phyloP scores from a whole-genome alignment of 2,797 vertebrate genomes.

The Loris lydekkerianus region DNA sequence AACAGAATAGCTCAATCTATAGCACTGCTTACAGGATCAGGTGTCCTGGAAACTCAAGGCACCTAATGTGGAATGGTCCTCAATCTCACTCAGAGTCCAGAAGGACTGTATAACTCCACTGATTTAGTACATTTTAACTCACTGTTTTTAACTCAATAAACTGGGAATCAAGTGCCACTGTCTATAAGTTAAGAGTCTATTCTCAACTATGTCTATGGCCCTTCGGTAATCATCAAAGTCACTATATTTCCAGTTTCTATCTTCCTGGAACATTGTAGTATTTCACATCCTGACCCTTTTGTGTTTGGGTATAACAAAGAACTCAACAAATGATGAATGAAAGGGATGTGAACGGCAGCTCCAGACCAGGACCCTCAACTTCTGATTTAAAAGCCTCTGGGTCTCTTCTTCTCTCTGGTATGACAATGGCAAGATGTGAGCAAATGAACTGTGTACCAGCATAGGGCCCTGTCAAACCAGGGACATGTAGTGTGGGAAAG shows the following conservation, averaged over 20 bases:
- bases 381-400: not conserved
- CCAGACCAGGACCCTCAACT: not conserved
- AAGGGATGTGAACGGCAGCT: not conserved
- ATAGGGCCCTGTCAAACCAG: not conserved
- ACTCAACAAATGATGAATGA: not conserved
- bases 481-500: not conserved
- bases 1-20: not conserved
- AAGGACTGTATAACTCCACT: not conserved
- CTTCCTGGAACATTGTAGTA: not conserved
- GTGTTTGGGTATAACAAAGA: not conserved
- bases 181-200: not conserved
- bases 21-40: not conserved
- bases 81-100: not conserved
- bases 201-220: not conserved
- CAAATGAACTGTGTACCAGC: not conserved
- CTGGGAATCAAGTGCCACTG: not conserved
- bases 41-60: constrained; percentile 63
- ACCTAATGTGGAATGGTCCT: not conserved
- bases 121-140: not conserved
- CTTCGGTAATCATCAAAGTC: not conserved
- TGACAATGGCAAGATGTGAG: not conserved
- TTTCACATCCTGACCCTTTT: not conserved
- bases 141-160: not conserved
- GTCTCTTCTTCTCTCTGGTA: not conserved
- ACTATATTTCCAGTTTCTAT: constrained; percentile 2